These are phyloP conservation scores for Helobdella robusta DNA, from an alignment of 2,888 invertebrate genomes.

Conservation along the genomic window DNA sequence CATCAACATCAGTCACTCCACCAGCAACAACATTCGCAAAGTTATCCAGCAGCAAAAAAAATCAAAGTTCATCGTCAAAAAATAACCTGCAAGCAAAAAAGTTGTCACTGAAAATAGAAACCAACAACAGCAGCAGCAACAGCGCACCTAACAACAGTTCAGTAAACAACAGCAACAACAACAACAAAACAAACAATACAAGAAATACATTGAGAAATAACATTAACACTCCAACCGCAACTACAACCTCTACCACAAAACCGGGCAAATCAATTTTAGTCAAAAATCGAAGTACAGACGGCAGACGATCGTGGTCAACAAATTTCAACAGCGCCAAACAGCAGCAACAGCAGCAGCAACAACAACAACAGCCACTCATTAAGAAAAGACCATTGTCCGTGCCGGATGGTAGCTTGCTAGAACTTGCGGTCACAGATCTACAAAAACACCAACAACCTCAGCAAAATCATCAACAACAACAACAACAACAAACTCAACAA, in stretches of 20 bases:
- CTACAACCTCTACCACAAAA: no score
- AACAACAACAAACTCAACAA: background rate
- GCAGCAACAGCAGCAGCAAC: no score
- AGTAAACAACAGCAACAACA: background rate
- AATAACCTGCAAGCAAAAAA: no score
- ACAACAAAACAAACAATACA: background rate
- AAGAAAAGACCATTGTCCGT: constrained; percentile 7
- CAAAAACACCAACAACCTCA: background rate
- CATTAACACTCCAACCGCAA: no score
- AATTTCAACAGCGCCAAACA: no score
- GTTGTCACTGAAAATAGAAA: no score
- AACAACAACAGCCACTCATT: no score
- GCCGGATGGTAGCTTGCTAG: constrained; percentile 7
- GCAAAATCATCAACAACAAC: background rate
- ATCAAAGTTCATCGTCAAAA: no score
- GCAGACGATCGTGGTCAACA: constrained; percentile 2
- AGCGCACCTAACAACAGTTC: background rate
- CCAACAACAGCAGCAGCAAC: background rate
- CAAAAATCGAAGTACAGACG: constrained; percentile 15
- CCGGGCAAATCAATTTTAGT: constrained; percentile 27
- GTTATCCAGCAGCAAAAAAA: no score
- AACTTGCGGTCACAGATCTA: background rate
- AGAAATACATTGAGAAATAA: background rate
- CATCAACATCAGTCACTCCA: no score
- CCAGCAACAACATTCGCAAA: no score